Percentiles rank a stretch among this genome's conserved stretches.
Conservation (phyloP, 2,888 invertebrate species). For the Syritta pipiens region DNA sequence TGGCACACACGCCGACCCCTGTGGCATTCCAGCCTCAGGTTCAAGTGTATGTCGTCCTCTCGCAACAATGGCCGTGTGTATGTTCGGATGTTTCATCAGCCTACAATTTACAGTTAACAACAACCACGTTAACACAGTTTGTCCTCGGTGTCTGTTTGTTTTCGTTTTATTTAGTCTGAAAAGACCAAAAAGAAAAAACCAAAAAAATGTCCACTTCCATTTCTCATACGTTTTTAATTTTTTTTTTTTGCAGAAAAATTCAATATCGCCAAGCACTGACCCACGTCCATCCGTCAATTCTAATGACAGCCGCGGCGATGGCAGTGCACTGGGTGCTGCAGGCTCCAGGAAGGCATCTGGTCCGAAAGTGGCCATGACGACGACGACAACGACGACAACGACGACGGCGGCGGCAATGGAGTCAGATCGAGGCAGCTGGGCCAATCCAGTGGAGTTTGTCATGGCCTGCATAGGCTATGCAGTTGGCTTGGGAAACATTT, state of each 20-base stretch:
- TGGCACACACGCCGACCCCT: neutral
- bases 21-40: conserved; percentile 1
- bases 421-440: conserved; percentile 70
- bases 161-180: conserved; percentile 27
- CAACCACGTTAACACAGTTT: conserved; percentile 47
- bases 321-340: conserved; percentile 19
- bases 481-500: conserved; percentile 72
- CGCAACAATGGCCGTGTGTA: conserved; percentile 7
- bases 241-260: conserved; percentile 66
- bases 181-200: no score
- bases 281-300: conserved; percentile 64
- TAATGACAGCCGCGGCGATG: conserved; percentile 37
- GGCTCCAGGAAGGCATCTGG: conserved; percentile 34
- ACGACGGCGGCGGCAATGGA: neutral
- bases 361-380: conserved; percentile 30
- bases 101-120: conserved; percentile 51
- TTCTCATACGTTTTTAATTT: conserved; percentile 31
- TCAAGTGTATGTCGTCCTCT: neutral
- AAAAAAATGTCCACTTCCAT: conserved; percentile 22
- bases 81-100: conserved; percentile 39
- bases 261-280: conserved; percentile 60
- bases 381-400: conserved; percentile 34
- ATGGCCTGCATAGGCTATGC: conserved; percentile 72
- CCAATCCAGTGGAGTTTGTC: conserved; percentile 70
- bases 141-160: neutral